Evolutionary conservation across 2,113 vertebrate genomes (phyloP), one percentile per base, ranked within the genome.

Genomic region (Larimichthys crocea): DNA sequence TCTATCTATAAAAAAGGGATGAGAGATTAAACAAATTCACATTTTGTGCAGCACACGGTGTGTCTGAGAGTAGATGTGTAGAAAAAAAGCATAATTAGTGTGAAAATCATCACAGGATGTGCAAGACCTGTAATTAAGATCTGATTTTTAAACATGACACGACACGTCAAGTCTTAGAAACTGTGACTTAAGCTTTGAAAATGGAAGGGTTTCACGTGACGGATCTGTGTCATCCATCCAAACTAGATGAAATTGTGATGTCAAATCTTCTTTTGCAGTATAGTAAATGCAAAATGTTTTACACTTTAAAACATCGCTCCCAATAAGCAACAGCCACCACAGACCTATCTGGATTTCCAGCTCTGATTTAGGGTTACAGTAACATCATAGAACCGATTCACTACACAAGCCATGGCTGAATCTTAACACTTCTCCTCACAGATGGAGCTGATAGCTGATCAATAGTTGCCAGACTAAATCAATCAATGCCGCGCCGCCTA

Each of bases 391-490:
- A 74, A 71, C 74, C 52, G 55, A 91, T 93, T 90, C 86, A 93
- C 93, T 91, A 87, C 87, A 86, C 82, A 82, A 67, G 89, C 88
- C 84, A 62, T 75, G 89, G 67, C 79, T 88, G 89, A 91, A 90
- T 93, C 91, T 89, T 86, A 87, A 88, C 74, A 62, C 90, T 90
- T 78, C 88, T 60, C 82, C 87, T 90, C 88, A 90, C 84, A 85
- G 91, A 92, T 89, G 77, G 86, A 83, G 75, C 91, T 92, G 93
- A 94, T 93, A 86, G 82, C 84, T 82, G 89, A 94, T 95, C 93
- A 82, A 94, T 95, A 93, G 85, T 57, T 86, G 93, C 80, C 93
- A 92, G 93, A 94, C 93, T 93, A 91, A 84, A 94, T 95, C 92
- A 94, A 92, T 95, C 93, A 92, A n/a, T 72, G 80, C 64, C 67